Conservation (phyloP, 2,888 invertebrate species). For the Carcina quercana region DNA sequence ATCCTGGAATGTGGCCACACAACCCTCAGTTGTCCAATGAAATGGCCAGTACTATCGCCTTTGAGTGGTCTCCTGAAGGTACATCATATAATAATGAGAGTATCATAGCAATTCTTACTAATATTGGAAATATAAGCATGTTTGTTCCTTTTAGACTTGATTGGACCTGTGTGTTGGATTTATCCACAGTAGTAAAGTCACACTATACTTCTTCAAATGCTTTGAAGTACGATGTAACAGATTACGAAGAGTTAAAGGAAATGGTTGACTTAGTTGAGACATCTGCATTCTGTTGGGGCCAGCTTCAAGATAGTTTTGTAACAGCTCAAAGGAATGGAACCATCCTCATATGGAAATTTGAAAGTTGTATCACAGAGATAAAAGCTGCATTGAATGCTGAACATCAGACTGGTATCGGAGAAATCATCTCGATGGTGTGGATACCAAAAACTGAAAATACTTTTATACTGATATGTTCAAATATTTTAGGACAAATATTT, state of each 20-base stretch:
- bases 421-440: slow-evolving; percentile 40
- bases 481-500: slow-evolving; percentile 38
- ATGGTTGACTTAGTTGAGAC: slow-evolving; percentile 34
- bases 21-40: slow-evolving; percentile 38
- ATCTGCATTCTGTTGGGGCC: slow-evolving; percentile 45
- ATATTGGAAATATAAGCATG: slow-evolving; percentile 47
- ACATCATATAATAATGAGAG: slow-evolving; percentile 28
- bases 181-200: slow-evolving; percentile 31
- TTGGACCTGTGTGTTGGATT: slow-evolving; percentile 34
- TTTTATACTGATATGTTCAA: slow-evolving; percentile 36
- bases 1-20: slow-evolving; percentile 53
- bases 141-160: slow-evolving; percentile 23
- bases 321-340: slow-evolving; percentile 49
- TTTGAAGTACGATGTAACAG: slow-evolving; percentile 1
- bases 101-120: slow-evolving; percentile 45
- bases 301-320: slow-evolving; percentile 36
- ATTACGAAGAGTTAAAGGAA: slow-evolving; percentile 31
- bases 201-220: slow-evolving; percentile 16
- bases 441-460: slow-evolving; percentile 24
- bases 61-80: slow-evolving; percentile 45
- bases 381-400: slow-evolving; percentile 22
- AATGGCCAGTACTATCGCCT: slow-evolving; percentile 31
- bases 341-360: slow-evolving; percentile 44
- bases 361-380: slow-evolving; percentile 16
- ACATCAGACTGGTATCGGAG: slow-evolving; percentile 24